Evolutionary conservation across 2,797 vertebrate species (phyloP), one percentile per base, ranked within the genome.

Genomic region (Tapirus indicus): DNA sequence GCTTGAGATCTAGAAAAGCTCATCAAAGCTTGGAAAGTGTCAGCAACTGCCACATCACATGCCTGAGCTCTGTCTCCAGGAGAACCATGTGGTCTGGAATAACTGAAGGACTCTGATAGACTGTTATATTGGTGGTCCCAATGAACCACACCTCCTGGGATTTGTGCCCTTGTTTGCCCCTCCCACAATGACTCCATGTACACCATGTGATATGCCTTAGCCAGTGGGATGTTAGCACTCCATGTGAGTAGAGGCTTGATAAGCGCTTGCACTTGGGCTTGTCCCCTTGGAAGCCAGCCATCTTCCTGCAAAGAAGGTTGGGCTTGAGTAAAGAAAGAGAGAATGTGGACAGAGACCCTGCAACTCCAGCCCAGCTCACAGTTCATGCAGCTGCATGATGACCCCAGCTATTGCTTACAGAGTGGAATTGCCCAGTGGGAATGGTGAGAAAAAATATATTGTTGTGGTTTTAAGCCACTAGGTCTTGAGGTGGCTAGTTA

Each of bases 1-100:
- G n/a, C 69, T 8, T 69, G 58, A 85, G 62, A 84, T 47, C 35
- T 64, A 78, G 72, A 47, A 72, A 68, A 93, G 47, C n/a, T 69
- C 72, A 64, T 68, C 10, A 38, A 80, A 87, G 35, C 38, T 54
- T 41, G 20, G 35, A 32, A 77, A 69, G 32, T 5, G 1, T 44
- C 13, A 17, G 18, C 52, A 52, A 89, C 6, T 16, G 25, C 9
- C 71, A 18, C 21, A 1, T 52, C 12, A 5, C 4, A 41, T 27
- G 23, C 8, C 6, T 66, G 16, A 32, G 23, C 35, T 41, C 38
- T 29, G 4, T 52, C 35, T n/a, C 68, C 49, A 23, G 12, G 62
- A 82, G 75, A 78, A 60, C 35, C 14, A 6, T 8, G 3, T 21
- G n/a, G 27, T 69, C 41, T 74, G 82, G 11, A 56, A 71, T 38